phyloP scores from a whole-genome alignment of 2,797 vertebrate genomes.

The Sandelia bainsii region DNA sequence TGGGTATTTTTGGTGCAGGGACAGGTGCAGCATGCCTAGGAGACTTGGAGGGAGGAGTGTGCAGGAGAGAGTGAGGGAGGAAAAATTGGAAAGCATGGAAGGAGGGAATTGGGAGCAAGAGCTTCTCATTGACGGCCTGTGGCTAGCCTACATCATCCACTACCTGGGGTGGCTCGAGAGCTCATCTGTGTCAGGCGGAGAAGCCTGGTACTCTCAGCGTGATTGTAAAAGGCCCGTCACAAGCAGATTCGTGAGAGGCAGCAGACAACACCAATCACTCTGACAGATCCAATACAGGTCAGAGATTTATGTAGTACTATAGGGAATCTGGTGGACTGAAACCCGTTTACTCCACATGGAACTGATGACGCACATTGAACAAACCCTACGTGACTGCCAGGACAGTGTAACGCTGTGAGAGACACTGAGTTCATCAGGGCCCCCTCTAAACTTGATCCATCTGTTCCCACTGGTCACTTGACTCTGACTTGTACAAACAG shows the following conservation, averaged over 20 bases:
- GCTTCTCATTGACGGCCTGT: conserved; percentile 73
- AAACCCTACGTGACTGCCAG: conserved; percentile 33
- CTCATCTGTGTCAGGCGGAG: conserved; percentile 76
- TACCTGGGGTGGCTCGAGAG: conserved; percentile 73
- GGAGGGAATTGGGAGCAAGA: conserved; percentile 60
- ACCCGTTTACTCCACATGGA: conserved; percentile 17
- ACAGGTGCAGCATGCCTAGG: conserved; percentile 83
- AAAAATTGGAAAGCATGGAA: conserved; percentile 56
- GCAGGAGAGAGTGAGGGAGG: conserved; percentile 49
- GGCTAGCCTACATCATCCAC: conserved; percentile 66
- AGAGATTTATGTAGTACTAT: conserved; percentile 34
- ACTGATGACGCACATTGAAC: conserved; percentile 49
- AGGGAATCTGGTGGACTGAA: conserved; percentile 32
- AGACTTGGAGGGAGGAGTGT: conserved; percentile 70
- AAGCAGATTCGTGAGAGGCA: conserved; percentile 60
- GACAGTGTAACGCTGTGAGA: conserved; percentile 34
- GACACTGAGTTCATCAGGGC: conserved; percentile 60
- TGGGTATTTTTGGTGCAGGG: conserved; percentile 80
- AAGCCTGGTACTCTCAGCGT: conserved; percentile 70
- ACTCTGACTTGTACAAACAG: conserved; percentile 69
- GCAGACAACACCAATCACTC: conserved; percentile 67
- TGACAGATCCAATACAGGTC: conserved; percentile 64
- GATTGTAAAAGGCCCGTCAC: conserved; percentile 72
- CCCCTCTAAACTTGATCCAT: conserved; percentile 77
- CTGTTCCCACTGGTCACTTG: conserved; percentile 79